Base-by-base conservation (phyloP, 1,140 invertebrate genomes). In the Cardiocondyla obscurior region DNA sequence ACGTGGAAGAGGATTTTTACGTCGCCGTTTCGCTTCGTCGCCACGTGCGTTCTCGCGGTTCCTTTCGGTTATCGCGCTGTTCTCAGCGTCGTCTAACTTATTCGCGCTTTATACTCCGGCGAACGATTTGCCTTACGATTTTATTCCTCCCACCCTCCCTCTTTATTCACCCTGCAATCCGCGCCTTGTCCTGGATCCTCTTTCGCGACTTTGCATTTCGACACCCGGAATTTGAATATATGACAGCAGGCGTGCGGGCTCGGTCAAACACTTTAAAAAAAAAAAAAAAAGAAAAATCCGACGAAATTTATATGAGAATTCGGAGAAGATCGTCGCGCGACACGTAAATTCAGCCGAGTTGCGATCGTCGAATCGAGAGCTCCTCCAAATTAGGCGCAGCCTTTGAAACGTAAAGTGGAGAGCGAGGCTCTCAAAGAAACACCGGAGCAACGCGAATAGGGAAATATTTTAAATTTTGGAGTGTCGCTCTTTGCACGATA, bases 91-190 rank as follows among this genome's bases (percentile, higher is more conserved):
- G 36, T 39, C 74, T 79, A 79, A 79, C 69, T 79, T 79, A 79
- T 79, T 79, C 74, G 62, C 22, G 60, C 12, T 77, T 77, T 67
- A 77, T 77, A 67, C 22, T 30, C 25, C 58, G 73, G 51, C 74
- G 60, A 44, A 46, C 60, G 74, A 77, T 79, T 79, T 79, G 46
- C 62, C 69, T 79, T 79, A 53, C 30, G 46, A 79, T 64, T 76
- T 19, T n/a, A 49, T 46, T 53, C 42, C 19, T 5, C 33, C 25
- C 33, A 3, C n/a, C 33, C 2, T 10, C 19, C 19, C 10, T 10
- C 30, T 62, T 62, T 33, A n/a, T 46, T 3, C 55, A 42, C n/a
- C n/a, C n/a, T n/a, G n/a, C n/a, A n/a, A n/a, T 46, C 22, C 22
- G 10, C 42, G 4, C 39, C 51, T 44, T 7, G 16, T 3, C 44